These are phyloP conservation scores for Platycercus adscitus DNA, from an alignment of 2,113 vertebrate genomes.

Conservation along the genomic window DNA sequence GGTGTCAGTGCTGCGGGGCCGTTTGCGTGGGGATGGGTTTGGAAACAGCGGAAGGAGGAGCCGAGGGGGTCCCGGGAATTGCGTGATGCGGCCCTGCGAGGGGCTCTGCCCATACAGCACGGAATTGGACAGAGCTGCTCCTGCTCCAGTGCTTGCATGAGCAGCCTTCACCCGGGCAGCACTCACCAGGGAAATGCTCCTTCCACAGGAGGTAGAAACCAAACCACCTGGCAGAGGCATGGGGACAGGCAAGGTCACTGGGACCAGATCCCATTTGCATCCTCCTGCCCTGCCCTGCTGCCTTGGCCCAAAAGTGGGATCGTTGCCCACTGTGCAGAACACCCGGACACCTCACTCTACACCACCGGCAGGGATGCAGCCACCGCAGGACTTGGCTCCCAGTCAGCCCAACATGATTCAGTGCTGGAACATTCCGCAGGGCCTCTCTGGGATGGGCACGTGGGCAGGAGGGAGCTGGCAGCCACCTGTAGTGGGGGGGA, in stretches of 20 bases:
- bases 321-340: background rate
- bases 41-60: background rate
- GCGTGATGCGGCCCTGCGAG: background rate
- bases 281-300: background rate
- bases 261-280: background rate
- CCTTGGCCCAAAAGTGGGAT: background rate
- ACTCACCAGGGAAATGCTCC: background rate
- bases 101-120: background rate
- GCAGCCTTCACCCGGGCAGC: background rate
- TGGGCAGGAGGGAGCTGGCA: background rate
- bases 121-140: background rate
- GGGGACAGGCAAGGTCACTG: background rate
- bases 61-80: background rate
- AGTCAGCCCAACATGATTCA: background rate
- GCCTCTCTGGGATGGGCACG: background rate
- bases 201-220: background rate
- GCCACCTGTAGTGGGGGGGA: background rate
- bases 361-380: background rate
- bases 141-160: accelerated
- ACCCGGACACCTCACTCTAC: background rate
- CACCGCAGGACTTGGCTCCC: accelerated
- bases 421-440: background rate
- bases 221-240: background rate
- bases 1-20: background rate
- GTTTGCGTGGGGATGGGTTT: background rate